Conservation (phyloP, 2,113 vertebrate genomes). For the Climacteris rufus region DNA sequence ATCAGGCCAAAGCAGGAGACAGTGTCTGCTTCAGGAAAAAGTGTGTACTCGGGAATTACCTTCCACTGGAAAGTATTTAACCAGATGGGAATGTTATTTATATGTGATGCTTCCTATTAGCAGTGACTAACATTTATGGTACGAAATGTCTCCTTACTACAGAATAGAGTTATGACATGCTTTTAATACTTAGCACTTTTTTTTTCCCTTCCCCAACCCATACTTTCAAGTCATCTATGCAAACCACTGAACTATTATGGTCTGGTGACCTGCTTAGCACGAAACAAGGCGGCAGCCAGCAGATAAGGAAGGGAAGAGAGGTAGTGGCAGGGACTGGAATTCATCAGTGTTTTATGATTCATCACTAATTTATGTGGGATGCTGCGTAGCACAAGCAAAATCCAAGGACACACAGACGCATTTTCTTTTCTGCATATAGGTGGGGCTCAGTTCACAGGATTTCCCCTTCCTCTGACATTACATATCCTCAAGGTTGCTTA, state of each 20-base stretch:
- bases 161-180: not conserved
- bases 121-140: not conserved
- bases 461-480: not conserved
- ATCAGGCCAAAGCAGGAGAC: not conserved
- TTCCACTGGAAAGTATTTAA: not conserved
- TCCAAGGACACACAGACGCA: not conserved
- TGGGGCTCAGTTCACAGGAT: slow-evolving; percentile 35
- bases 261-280: not conserved
- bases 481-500: not conserved
- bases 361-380: slow-evolving; percentile 7
- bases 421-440: not conserved
- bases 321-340: not conserved
- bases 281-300: slow-evolving; percentile 8
- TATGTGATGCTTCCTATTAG: not conserved
- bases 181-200: not conserved
- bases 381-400: not conserved
- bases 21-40: not conserved
- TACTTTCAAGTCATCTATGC: not conserved
- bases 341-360: not conserved
- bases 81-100: slow-evolving; percentile 2
- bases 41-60: not conserved
- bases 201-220: not conserved
- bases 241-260: not conserved
- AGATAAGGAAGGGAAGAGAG: slow-evolving; percentile 23
- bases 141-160: not conserved